Evolutionary conservation across 2,888 invertebrate genomes (phyloP), one percentile per base, ranked within the genome.

Genomic region (Drosophila dives): DNA sequence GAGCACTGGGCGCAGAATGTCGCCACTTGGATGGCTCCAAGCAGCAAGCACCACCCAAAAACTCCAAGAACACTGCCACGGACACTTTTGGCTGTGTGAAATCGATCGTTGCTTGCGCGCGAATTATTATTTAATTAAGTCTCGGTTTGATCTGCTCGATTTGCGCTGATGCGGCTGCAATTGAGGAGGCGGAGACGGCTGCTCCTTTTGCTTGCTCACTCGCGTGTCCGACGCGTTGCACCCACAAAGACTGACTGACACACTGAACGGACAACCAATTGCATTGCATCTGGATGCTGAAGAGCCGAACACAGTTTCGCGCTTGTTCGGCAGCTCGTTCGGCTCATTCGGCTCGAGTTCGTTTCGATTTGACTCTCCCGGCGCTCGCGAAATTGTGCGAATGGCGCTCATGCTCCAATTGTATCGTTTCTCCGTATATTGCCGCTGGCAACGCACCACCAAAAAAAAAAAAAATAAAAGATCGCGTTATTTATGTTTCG

Each of bases 201-300:
- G 40, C 64, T 65, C 51, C 66, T 75, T 55, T 58, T 64, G 32
- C 51, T 45, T 48, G 53, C 48, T 75, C 63, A 51, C 42, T 75
- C 63, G 53, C 64, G 59, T 72, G 77, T 71, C 89, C 84, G 86
- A 72, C 73, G 64, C 75, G 86, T 67, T 89, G 89, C 84, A 89
- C 81, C 84, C 77, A 78, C 85, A 56, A 84, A 85, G 78, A 89
- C 87, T 78, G 87, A 84, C 82, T 85, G 84, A 89, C 89, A 77
- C 77, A 77, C 78, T 77, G 77, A 80, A 53, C 64, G 48, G 64
- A 66, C 56, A 72, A 58, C 83, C 80, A 81, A 81, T 83, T 83
- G 83, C 73, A 81, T 59, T 81, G 80, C 78, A 68, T 81, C 77
- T 77, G 78, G 78, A 81, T 78, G 78, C 78, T 81, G 81, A 78